phyloP scores from a whole-genome alignment of 2,888 invertebrate species.

The Hyppa rectilinea region DNA sequence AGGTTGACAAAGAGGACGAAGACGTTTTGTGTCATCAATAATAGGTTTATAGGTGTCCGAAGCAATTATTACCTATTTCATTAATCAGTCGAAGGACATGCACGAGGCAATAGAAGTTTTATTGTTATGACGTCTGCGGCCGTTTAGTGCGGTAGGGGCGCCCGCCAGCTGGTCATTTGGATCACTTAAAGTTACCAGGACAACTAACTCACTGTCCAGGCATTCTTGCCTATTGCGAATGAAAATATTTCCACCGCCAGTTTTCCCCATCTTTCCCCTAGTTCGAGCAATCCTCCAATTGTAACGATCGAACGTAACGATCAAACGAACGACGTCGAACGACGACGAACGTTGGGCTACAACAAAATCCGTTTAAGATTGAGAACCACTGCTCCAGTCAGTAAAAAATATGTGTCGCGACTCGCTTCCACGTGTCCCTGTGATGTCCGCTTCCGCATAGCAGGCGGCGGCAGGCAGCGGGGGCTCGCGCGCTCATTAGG shows the following conservation, averaged over 20 bases:
- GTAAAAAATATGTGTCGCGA: constrained; percentile 35
- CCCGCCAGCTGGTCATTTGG: no score
- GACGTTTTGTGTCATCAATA: no score
- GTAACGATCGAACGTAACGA: no score
- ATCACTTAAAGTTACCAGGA: background rate
- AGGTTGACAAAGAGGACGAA: no score
- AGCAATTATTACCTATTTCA: background rate
- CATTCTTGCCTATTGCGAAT: background rate
- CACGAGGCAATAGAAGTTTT: no score
- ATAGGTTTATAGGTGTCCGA: no score
- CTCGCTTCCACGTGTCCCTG: constrained; percentile 5
- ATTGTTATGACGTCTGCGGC: no score
- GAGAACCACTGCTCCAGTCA: background rate
- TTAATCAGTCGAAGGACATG: no score
- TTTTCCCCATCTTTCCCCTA: background rate
- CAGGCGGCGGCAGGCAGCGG: background rate
- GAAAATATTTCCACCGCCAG: background rate
- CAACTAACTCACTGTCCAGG: background rate
- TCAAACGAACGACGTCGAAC: no score
- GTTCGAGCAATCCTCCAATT: background rate
- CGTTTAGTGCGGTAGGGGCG: no score
- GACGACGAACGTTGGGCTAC: background rate
- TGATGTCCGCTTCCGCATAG: constrained; percentile 50
- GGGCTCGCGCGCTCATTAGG: constrained; percentile 19
- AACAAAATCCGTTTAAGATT: background rate